Evolutionary conservation across 2,888 invertebrate species (phyloP).

Genomic region (Lamproptera curius): DNA sequence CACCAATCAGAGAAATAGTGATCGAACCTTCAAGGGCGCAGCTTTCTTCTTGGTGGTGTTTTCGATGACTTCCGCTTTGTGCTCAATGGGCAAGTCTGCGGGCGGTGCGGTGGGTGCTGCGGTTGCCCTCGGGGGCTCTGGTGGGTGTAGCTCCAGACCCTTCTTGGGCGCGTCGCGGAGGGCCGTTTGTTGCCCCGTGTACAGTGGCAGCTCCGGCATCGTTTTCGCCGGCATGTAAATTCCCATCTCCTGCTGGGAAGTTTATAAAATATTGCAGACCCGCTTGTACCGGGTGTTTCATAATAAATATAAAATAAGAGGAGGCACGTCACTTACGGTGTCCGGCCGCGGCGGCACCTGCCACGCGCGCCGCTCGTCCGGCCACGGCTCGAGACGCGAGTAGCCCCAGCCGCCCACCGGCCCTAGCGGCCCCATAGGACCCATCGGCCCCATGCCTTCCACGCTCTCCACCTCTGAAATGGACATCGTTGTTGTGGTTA

Average conservation of each 20-base stretch:
- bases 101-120: slow-evolving; percentile 26
- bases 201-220: slow-evolving; percentile 60
- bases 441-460: slow-evolving; percentile 31
- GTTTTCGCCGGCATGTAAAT: slow-evolving; percentile 51
- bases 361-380: slow-evolving; percentile 55
- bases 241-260: slow-evolving; percentile 42
- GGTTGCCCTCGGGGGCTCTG: slow-evolving; percentile 21
- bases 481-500: not conserved
- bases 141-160: slow-evolving; percentile 42
- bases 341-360: slow-evolving; percentile 49
- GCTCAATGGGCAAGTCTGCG: slow-evolving; percentile 17
- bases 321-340: slow-evolving; percentile 24
- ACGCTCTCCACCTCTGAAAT: slow-evolving; percentile 27
- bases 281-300: not conserved
- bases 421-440: slow-evolving; percentile 24
- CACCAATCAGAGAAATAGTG: too few species aligned
- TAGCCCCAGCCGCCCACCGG: slow-evolving; percentile 28
- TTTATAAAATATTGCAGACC: not conserved
- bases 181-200: slow-evolving; percentile 49
- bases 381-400: slow-evolving; percentile 42
- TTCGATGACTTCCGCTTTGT: slow-evolving; percentile 18
- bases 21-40: slow-evolving; percentile 28
- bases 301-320: too few species aligned
- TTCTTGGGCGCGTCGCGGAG: slow-evolving; percentile 64
- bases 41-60: slow-evolving; percentile 32